Evolutionary conservation across 2,113 vertebrate species (phyloP), one percentile per base, ranked within the genome.

Genomic region (Irena cyanogastra): DNA sequence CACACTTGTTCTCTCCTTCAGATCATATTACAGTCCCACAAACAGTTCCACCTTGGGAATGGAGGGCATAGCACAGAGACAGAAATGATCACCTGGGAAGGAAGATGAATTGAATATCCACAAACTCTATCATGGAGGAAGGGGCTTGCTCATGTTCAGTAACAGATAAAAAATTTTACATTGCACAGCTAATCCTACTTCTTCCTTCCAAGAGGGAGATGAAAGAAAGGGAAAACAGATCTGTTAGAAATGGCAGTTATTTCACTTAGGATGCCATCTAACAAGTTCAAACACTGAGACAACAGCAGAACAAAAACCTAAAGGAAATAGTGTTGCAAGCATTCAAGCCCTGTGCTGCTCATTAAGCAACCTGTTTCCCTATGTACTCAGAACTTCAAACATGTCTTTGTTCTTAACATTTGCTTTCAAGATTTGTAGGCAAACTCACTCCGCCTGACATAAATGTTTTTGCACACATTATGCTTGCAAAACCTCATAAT

Each of bases 371-470:
- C n/a, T 65, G 70, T 47, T 94, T 91, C 24, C 19, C 39, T 20
- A 7, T 16, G 74, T 65, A 82, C 49, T 89, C 53, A 82, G 49
- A 82, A 81, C 80, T 96, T 96, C 93, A 94, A 94, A 94, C n/a
- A 17, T 21, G 14, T 69, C 81, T 95, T 89, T 91, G 80, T 81
- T 91, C 53, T 91, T 79, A 87, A 91, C 77, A 79, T 91, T 87
- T 89, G 61, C 94, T 93, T 93, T 96, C 87, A 95, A 94, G 89
- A 94, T 94, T 87, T 91, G 91, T 69, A 93, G 78, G 44, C 42
- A 53, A 37, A 72, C 44, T 95, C 65, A 41, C 70, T 85, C n/a
- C 76, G 89, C 57, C 87, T 64, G 86, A 82, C 83, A 70, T 53
- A 95, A 94, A 89, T 89, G 49, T 77, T 87, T 89, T 87, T 76